Evolutionary conservation across 2,113 vertebrate genomes (phyloP).

Genomic region (Hypomesus transpacificus): DNA sequence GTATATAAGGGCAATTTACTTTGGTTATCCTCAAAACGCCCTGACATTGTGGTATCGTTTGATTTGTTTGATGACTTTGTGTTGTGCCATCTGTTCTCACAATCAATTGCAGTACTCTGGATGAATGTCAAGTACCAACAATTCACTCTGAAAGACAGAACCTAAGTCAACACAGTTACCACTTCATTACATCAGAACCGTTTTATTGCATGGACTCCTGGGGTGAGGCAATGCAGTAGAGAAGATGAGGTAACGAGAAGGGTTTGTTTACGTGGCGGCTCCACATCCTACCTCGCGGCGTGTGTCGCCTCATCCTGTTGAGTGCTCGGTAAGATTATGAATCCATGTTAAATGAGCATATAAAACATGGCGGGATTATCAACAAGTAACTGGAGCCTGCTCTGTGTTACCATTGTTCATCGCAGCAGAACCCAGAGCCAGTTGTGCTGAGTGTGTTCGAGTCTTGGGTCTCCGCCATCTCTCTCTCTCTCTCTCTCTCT

Average conservation of each 20-base stretch:
- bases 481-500: conserved; percentile 1
- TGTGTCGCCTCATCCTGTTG: conserved; percentile 37
- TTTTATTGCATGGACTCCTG: conserved; percentile 36
- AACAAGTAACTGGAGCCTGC: conserved; percentile 23
- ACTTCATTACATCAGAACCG: conserved; percentile 40
- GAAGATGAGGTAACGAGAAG: conserved; percentile 38
- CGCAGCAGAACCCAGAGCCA: conserved; percentile 25
- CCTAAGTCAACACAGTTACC: conserved; percentile 22
- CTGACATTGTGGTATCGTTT: neutral
- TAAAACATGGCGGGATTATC: conserved; percentile 54
- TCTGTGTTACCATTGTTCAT: conserved; percentile 37
- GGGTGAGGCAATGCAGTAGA: conserved; percentile 19
- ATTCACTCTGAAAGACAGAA: neutral
- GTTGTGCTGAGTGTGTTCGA: conserved; percentile 33
- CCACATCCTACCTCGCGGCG: conserved; percentile 22
- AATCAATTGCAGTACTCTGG: no score
- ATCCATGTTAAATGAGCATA: conserved; percentile 56
- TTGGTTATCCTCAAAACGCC: neutral
- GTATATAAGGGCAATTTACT: neutral
- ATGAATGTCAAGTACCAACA: conserved; percentile 29
- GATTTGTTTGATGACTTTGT: neutral
- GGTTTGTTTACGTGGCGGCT: conserved; percentile 42
- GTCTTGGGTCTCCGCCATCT: conserved; percentile 25
- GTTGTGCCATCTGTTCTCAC: neutral
- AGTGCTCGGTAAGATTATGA: conserved; percentile 54